These are phyloP conservation scores for Sardinella longiceps DNA, from an alignment of 2,797 vertebrate species.

Conservation along the genomic window DNA sequence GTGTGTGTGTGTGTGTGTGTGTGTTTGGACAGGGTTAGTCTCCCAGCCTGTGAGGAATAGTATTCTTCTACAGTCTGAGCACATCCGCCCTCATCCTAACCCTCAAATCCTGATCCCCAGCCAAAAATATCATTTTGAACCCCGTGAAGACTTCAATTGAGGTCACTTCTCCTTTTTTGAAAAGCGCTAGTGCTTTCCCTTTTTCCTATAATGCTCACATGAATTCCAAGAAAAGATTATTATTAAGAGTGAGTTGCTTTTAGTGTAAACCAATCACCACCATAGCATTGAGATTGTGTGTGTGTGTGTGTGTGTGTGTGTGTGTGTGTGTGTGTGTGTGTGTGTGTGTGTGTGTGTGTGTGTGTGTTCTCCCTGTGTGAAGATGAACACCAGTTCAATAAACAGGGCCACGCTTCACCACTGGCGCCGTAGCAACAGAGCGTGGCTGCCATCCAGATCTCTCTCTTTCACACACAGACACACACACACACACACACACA, in stretches of 20 bases:
- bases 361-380: not conserved
- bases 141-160: not conserved
- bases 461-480: not conserved
- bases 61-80: conserved; percentile 11
- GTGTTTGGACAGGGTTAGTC: not conserved
- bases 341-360: conserved; percentile 25
- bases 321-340: conserved; percentile 1
- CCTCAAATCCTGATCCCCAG: not conserved
- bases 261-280: conserved; percentile 16
- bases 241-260: not conserved
- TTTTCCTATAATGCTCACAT: not conserved
- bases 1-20: not conserved
- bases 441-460: conserved; percentile 33
- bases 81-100: not conserved
- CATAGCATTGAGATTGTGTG: not conserved
- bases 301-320: not conserved
- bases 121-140: conserved; percentile 22
- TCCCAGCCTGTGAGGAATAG: not conserved
- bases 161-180: conserved; percentile 1
- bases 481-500: conserved; percentile 31
- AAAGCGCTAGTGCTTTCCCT: not conserved
- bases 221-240: conserved; percentile 6
- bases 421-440: conserved; percentile 30
- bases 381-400: conserved; percentile 28
- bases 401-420: conserved; percentile 25